Evolutionary conservation across 2,888 invertebrate species (phyloP), one percentile per base, ranked within the genome.

Genomic region (Scaptodrosophila latifasciaeformis): DNA sequence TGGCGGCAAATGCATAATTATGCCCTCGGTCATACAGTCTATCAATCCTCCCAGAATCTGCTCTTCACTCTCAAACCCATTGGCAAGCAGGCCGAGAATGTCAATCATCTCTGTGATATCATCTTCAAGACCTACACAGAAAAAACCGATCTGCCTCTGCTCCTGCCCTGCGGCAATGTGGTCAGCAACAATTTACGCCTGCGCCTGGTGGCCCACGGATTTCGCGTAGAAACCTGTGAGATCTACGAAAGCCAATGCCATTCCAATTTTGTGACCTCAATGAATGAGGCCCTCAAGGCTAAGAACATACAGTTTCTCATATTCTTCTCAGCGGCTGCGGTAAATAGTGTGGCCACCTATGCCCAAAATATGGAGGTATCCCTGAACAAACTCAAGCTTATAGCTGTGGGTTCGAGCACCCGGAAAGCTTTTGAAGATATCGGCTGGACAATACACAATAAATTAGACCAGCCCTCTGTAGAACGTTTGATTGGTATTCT

Each of bases 191-290:
- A 51, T 1, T 19, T 61, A 2, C 56, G 61, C 0, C 49, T 43
- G 2, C 61, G 61, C 1, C 17, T 61, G 27, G 49, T 61, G 21
- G 51, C 56, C 18, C 61, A 61, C 18, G 61, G 61, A 10, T 61
- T 56, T 7, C 56, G 61, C 6, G 61, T 61, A 31, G 61, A 61
- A 5, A 37, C 43, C 24, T 61, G 61, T 30, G 61, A 61, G 10
- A 52, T 52, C 2, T 61, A 39, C 42, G 61, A 56, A 13, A 56
- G 29, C 15, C 31, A 37, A 1, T 46, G 40, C 5, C 56, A 61
- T 49, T 56, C 61, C 1, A 27, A 57, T 1, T 56, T 61, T 5
- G 19, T n/a, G 0, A 18, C 27, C 7, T 40, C 42, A 1, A 57
- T 61, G 57, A 56, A 57, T 10, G 34, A 49, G 4, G 51, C 43